These are phyloP conservation scores for Etheostoma cragini DNA, from an alignment of 2,113 vertebrate species.

Conservation along the genomic window DNA sequence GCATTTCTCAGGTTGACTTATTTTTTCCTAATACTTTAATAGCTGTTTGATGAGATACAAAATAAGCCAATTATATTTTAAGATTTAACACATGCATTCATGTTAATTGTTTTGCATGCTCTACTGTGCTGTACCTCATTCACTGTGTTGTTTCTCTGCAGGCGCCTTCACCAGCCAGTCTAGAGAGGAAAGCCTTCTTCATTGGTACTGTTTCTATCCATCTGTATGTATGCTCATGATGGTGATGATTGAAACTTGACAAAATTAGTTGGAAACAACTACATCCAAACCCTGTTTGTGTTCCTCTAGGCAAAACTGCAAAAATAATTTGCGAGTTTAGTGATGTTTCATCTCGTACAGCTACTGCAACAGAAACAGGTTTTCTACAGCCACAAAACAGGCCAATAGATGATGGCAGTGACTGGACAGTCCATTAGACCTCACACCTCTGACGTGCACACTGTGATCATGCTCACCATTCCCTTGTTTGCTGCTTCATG, in stretches of 20 bases:
- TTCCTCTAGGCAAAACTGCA: slow-evolving; percentile 61
- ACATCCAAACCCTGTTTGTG: neutral
- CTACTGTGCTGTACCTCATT: too few relatives aligned
- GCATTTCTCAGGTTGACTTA: too few relatives aligned
- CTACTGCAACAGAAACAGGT: slow-evolving; percentile 58
- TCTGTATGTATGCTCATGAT: neutral
- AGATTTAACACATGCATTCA: too few relatives aligned
- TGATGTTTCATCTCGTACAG: slow-evolving; percentile 55
- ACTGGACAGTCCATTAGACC: neutral
- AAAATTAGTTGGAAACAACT: neutral
- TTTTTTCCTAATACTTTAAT: too few relatives aligned
- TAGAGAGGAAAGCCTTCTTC: too few relatives aligned
- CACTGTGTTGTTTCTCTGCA: too few relatives aligned
- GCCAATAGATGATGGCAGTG: accelerated
- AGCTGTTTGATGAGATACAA: too few relatives aligned
- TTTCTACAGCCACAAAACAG: slow-evolving; percentile 23
- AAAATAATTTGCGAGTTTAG: slow-evolving; percentile 57
- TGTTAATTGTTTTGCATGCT: too few relatives aligned
- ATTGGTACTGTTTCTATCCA: slow-evolving; percentile 26
- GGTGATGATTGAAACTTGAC: neutral
- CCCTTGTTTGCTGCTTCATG: slow-evolving; percentile 49
- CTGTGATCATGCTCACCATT: slow-evolving; percentile 53
- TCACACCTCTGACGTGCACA: slow-evolving; percentile 8
- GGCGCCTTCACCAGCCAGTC: too few relatives aligned
- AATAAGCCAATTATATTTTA: too few relatives aligned